Percentiles rank a stretch among this genome's conserved stretches.
These are phyloP conservation scores for Leucophenga maculata DNA, from an alignment of 2,888 invertebrate genomes.

Conservation along the genomic window DNA sequence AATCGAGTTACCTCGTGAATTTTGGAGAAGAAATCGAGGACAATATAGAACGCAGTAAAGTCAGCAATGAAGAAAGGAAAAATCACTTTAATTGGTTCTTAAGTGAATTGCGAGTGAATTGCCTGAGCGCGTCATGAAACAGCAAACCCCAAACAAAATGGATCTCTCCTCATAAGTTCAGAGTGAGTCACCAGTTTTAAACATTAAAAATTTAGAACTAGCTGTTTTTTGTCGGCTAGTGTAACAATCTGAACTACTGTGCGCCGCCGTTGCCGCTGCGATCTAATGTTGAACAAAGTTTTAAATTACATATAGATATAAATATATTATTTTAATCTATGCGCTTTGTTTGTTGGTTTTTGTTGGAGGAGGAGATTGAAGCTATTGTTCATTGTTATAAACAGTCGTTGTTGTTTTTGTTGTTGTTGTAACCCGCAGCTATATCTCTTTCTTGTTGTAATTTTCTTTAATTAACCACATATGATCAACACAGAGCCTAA, in stretches of 20 bases:
- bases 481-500: not conserved
- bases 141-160: too few relatives aligned
- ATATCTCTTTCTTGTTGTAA: not conserved
- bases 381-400: not conserved
- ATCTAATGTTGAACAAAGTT: conserved; percentile 11
- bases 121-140: too few relatives aligned
- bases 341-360: conserved; percentile 21
- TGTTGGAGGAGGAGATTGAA: not conserved
- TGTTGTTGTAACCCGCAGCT: conserved; percentile 21
- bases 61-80: too few relatives aligned
- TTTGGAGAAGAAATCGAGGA: too few relatives aligned
- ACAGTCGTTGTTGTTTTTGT: not conserved
- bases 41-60: too few relatives aligned
- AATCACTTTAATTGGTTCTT: too few relatives aligned
- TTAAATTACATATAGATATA: conserved; percentile 13
- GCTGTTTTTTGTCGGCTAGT: not conserved
- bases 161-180: too few relatives aligned
- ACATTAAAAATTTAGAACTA: too few relatives aligned
- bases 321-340: not conserved
- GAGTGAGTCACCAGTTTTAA: too few relatives aligned
- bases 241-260: not conserved
- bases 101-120: too few relatives aligned
- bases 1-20: too few relatives aligned
- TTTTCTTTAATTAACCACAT: conserved; percentile 26
- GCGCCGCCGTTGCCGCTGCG: not conserved